These are phyloP conservation scores for Drosophila virilis DNA, from an alignment of 1,140 invertebrate species.

Conservation along the genomic window DNA sequence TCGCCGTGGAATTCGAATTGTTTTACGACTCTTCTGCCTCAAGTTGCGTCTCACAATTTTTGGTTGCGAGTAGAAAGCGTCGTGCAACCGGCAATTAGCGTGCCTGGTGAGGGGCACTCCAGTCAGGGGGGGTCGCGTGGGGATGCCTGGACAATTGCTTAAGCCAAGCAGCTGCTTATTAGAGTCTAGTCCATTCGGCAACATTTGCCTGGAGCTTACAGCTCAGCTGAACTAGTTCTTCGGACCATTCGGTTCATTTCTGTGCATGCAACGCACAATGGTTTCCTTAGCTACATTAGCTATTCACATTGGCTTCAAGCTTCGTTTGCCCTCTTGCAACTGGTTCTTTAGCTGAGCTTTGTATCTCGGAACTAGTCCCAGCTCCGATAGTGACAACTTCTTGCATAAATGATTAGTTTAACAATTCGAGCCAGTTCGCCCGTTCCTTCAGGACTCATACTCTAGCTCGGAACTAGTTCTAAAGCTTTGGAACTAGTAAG, in stretches of 20 bases:
- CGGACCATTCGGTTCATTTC: not conserved
- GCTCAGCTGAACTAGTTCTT: constrained; percentile 5
- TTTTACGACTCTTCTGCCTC: constrained; percentile 8
- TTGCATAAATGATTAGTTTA: not conserved
- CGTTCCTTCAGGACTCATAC: too few species aligned
- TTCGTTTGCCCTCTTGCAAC: not conserved
- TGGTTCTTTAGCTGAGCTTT: not conserved
- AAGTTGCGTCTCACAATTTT: not conserved
- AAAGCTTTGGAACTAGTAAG: not conserved
- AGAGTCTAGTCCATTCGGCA: constrained; percentile 3
- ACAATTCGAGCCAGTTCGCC: not conserved
- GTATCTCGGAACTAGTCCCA: not conserved
- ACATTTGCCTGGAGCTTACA: not conserved
- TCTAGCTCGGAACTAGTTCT: not conserved
- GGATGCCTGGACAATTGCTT: not conserved
- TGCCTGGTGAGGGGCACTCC: not conserved
- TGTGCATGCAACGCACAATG: not conserved
- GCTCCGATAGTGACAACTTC: too few species aligned
- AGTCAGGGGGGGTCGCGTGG: not conserved
- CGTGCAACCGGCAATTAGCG: constrained; percentile 25
- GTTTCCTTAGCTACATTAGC: too few species aligned
- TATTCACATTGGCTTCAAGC: not conserved
- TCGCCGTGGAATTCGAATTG: constrained; percentile 38
- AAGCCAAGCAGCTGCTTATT: constrained; percentile 14
- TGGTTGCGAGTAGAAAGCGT: constrained; percentile 37